Evolutionary conservation across 2,888 invertebrate genomes (phyloP), one percentile per base, ranked within the genome.

Genomic region (Dorcus parallelipipedus): DNA sequence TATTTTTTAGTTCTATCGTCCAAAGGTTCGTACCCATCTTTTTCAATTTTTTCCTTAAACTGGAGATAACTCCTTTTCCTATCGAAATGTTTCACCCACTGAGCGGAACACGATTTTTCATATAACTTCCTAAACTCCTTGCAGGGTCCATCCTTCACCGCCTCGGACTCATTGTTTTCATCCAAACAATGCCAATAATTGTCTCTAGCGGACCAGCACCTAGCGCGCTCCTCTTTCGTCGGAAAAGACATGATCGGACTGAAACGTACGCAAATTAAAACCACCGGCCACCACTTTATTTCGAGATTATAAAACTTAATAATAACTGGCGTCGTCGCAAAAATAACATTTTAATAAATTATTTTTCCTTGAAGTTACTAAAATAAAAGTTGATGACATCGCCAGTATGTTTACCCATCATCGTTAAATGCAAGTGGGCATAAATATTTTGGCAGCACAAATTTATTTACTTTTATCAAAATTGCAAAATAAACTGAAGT

Each of bases 81-180:
- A 80, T 95, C 95, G 78, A 97, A 97, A 67, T 97, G 95, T 75
- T 91, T 91, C 47, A 96, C 93, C 97, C 95, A 94, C 76, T 91
- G 90, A 1, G 84, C 76, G 1, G 93, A 90, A 73, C 94, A 95
- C 23, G 86, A 85, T 61, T 83, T 82, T 80, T 91, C 91, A 75
- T 89, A 93, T 52, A 85, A 66, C 79, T 88, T 85, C 64, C 93
- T 85, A 67, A 91, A 78, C 70, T 88, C 82, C 61, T 79, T 76
- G 77, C 96, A 96, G 54, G 79, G 76, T 67, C 80, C 81, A 7
- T 80, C 80, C 64, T 76, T 77, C 56, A 76, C 78, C 52, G 81
- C 78, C 73, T 81, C 82, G 54, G 85, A 88, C 52, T 84, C 80
- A 69, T 85, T 74, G 63, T 83, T 84, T 62, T 83, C 81, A 76